A percentile compares a stretch with the other conserved stretches of the same genome.
Conservation (phyloP, 2,113 vertebrate genomes). For the Sprattus sprattus region DNA sequence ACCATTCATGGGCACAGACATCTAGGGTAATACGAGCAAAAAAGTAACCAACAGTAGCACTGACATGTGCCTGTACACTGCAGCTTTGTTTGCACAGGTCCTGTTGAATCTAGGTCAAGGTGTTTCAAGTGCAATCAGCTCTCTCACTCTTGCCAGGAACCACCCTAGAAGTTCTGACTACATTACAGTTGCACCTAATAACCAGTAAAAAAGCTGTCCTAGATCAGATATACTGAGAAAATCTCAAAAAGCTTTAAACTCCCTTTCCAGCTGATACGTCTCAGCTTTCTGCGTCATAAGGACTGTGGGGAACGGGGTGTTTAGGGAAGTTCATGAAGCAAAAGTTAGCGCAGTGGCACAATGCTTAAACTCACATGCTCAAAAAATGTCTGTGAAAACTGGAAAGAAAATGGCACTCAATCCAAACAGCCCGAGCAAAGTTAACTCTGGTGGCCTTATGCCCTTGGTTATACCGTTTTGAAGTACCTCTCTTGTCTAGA, state of each 20-base stretch:
- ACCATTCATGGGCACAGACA: not conserved
- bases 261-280: not conserved
- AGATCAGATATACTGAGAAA: not conserved
- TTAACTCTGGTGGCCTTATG: not conserved
- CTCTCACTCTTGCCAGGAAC: not conserved
- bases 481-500: not conserved
- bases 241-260: not conserved
- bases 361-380: not conserved
- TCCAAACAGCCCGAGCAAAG: not conserved
- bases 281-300: not conserved
- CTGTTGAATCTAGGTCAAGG: constrained; percentile 4
- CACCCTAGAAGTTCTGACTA: not conserved
- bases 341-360: not conserved
- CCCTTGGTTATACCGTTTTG: not conserved
- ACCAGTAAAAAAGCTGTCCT: not conserved
- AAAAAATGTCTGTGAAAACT: not conserved
- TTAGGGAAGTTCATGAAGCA: not conserved
- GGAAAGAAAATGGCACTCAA: not conserved
- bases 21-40: not conserved
- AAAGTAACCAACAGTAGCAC: not conserved
- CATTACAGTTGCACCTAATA: not conserved
- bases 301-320: not conserved
- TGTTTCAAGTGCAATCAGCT: not conserved
- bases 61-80: not conserved
- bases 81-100: not conserved